Evolutionary conservation across 2,797 vertebrate species (phyloP).

Genomic region (Poeciliopsis presidionis): DNA sequence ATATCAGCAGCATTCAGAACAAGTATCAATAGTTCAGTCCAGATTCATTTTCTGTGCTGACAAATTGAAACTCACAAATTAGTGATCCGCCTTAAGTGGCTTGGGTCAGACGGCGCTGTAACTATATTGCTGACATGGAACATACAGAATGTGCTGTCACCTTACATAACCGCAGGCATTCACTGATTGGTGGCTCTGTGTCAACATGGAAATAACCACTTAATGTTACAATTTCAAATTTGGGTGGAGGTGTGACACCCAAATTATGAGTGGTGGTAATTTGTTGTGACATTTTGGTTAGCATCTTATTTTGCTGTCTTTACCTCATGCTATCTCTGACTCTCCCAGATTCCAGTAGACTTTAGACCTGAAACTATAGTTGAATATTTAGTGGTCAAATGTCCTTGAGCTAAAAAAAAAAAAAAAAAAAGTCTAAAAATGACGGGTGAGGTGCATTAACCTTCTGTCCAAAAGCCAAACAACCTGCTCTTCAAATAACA

Average conservation of each 20-base stretch:
- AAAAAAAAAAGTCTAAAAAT: conserved; percentile 49
- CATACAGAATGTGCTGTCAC: conserved; percentile 14
- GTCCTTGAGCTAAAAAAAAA: conserved; percentile 68
- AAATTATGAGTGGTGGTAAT: conserved; percentile 6
- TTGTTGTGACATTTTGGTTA: conserved; percentile 30
- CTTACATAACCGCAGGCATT: conserved; percentile 34
- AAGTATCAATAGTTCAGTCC: conserved; percentile 15
- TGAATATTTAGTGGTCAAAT: conserved; percentile 66
- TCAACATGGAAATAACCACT: conserved; percentile 32
- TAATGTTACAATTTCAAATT: conserved; percentile 44
- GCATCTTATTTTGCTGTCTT: conserved; percentile 18
- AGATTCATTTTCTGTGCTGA: conserved; percentile 32
- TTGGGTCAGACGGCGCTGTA: conserved; percentile 34
- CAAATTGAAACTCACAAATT: conserved; percentile 39
- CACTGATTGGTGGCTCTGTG: conserved; percentile 27
- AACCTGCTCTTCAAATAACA: conserved; percentile 63
- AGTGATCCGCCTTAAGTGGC: conserved; percentile 28
- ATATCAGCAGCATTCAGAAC: conserved; percentile 27
- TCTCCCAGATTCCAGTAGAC: conserved; percentile 48
- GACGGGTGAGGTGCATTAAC: conserved; percentile 49
- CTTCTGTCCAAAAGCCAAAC: conserved; percentile 59
- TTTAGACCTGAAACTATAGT: conserved; percentile 58
- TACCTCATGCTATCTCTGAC: conserved; percentile 15
- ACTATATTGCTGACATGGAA: conserved; percentile 32
- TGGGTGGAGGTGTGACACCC: neutral